A percentile compares a stretch with the other conserved stretches of the same genome.
These are phyloP conservation scores for Acipenser ruthenus DNA, from an alignment of 2,797 vertebrate species.

Conservation along the genomic window DNA sequence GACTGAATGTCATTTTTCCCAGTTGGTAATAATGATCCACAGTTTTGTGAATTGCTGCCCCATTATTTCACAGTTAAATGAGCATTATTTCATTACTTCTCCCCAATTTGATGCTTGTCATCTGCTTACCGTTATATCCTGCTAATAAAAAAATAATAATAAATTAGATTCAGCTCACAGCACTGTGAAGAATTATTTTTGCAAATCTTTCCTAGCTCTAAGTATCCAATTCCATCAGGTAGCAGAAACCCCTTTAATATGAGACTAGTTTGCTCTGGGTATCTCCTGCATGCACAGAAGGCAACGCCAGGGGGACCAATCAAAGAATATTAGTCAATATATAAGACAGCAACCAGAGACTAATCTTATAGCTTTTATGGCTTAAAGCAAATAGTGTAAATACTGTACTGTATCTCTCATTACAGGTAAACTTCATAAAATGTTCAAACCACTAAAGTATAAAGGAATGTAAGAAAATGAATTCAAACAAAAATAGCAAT, in stretches of 20 bases:
- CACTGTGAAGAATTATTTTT: neutral
- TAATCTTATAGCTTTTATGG: constrained; percentile 2
- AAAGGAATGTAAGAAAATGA: too few relatives aligned
- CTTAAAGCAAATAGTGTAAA: neutral
- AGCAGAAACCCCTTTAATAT: neutral
- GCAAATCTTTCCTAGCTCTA: neutral
- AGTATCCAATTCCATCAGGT: constrained; percentile 1
- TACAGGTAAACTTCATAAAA: neutral
- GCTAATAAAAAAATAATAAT: neutral
- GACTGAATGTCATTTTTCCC: too few relatives aligned
- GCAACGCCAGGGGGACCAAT: neutral
- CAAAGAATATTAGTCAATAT: neutral
- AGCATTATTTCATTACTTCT: neutral
- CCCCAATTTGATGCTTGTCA: neutral
- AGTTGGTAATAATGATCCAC: too few relatives aligned
- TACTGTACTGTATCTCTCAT: neutral
- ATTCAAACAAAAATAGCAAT: too few relatives aligned
- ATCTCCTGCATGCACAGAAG: neutral
- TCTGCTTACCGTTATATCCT: constrained; percentile 10
- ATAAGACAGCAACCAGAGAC: neutral
- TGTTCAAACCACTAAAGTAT: too few relatives aligned
- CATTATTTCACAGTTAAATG: neutral
- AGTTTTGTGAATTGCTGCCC: neutral
- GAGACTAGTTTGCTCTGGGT: neutral
- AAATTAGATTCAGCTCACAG: constrained; percentile 1